A percentile compares a stretch with the other conserved stretches of the same genome.
phyloP scores from a whole-genome alignment of 2,797 vertebrate species.

The Hoplostethus atlanticus region DNA sequence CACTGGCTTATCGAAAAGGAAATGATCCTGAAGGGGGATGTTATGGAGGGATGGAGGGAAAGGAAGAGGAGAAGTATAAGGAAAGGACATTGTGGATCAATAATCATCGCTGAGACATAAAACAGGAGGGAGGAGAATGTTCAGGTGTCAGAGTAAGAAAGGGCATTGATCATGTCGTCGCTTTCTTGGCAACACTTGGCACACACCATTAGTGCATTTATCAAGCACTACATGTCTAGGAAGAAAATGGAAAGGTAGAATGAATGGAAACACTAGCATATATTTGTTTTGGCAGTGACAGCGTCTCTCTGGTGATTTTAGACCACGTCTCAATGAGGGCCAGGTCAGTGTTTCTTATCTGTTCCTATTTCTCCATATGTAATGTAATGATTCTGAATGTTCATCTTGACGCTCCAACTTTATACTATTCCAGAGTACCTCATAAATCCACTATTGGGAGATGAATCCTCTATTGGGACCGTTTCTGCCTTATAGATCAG shows the following conservation, averaged over 20 bases:
- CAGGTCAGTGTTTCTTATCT: not conserved
- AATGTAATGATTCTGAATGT: not conserved
- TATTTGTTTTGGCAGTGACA: no score
- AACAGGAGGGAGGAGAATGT: not conserved
- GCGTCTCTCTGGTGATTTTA: not conserved
- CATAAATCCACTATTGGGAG: not conserved
- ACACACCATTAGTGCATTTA: not conserved
- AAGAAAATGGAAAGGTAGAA: not conserved
- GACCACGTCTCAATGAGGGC: not conserved
- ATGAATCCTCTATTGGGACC: no score
- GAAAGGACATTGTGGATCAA: not conserved
- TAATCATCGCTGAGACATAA: not conserved
- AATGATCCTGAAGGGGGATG: conserved; percentile 80
- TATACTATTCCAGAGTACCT: not conserved
- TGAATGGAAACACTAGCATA: no score
- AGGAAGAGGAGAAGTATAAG: not conserved
- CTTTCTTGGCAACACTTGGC: not conserved
- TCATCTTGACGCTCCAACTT: not conserved
- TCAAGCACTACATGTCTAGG: not conserved
- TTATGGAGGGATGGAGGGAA: not conserved
- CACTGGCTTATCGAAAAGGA: conserved; percentile 90
- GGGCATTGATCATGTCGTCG: no score
- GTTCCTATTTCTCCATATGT: not conserved
- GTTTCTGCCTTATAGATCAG: no score
- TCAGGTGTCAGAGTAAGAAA: not conserved